Base-by-base conservation (phyloP, 2,113 vertebrate species). In the Suricata suricatta region DNA sequence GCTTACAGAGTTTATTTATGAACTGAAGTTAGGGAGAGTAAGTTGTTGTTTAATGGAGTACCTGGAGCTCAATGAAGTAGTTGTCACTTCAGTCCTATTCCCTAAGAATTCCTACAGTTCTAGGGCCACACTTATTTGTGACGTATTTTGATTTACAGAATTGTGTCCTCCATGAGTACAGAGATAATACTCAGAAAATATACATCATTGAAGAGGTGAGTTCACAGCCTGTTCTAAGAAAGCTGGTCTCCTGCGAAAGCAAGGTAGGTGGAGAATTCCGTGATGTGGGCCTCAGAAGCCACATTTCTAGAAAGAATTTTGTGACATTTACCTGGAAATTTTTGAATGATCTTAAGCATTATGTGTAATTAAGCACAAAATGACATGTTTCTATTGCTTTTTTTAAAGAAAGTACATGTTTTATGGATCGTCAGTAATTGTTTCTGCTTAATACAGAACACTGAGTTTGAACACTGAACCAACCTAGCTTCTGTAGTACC, bases 191-290 rank as follows among this genome's bases (percentile, higher is more conserved):
- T 66, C 54, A 88, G 52, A 52, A 88, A 80, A 87, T 57, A 96
- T 13, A 44, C 41, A 82, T 54, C 54, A 92, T 66, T 94, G 91
- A 74, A 94, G 95, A 97, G 93, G 91, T 82, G 60, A 93, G 71
- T 79, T 94, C 50, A 7, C 50, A 88, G 38, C 27, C 85, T 83
- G 63, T 47, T 96, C 64, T 60, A 35, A 60, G 41, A 19, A 35
- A 92, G 50, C 66, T 82, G 94, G 72, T 19, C 21, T 52, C 82
- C 66, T 89, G 93, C 90, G 97, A 94, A 84, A n/a, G 38, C 38
- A 72, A 93, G 44, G 64, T 66, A 54, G 60, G 50, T 85, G 50
- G 29, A 71, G 2, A 97, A 86, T 82, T 93, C 41, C 9, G 2
- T 35, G 14, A 31, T 23, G 38, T 16, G 2, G 57, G 33, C 23